These are phyloP conservation scores for Calliphora vomitoria DNA, from an alignment of 2,888 invertebrate genomes.

Conservation along the genomic window DNA sequence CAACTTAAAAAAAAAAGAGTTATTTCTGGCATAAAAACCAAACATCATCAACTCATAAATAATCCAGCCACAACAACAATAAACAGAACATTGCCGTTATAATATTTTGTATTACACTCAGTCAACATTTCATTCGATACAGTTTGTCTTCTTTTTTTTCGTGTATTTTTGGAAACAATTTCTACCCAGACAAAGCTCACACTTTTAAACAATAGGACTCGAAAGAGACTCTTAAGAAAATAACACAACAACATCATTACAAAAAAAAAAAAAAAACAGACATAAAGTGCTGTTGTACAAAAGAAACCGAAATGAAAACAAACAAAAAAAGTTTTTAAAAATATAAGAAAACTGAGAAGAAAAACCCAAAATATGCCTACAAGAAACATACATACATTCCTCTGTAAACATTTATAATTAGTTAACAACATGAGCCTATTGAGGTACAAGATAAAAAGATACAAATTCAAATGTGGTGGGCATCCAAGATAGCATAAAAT, in stretches of 20 bases:
- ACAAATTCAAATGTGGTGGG: slow-evolving; percentile 22
- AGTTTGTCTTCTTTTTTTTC: neutral
- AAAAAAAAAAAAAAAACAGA: neutral
- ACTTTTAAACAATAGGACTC: slow-evolving; percentile 27
- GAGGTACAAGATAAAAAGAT: slow-evolving; percentile 21
- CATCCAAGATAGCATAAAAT: neutral
- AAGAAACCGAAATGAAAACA: slow-evolving; percentile 4
- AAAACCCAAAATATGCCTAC: neutral
- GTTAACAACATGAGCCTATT: slow-evolving; percentile 36
- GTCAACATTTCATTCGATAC: neutral
- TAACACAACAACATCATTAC: neutral
- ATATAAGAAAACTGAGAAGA: neutral
- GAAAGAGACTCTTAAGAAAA: neutral
- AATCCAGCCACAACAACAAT: slow-evolving; percentile 17
- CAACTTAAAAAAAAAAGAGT: slow-evolving; percentile 1
- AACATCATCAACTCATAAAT: slow-evolving; percentile 39
- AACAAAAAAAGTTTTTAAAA: too few species aligned
- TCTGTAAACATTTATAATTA: slow-evolving; percentile 25
- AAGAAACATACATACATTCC: neutral
- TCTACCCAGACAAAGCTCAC: slow-evolving; percentile 7
- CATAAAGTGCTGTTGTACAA: neutral
- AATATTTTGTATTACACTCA: neutral
- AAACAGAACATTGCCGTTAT: slow-evolving; percentile 24
- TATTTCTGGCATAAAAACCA: slow-evolving; percentile 16
- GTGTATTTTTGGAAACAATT: neutral